phyloP scores from a whole-genome alignment of 1,140 invertebrate genomes.

The Sinella curviseta region DNA sequence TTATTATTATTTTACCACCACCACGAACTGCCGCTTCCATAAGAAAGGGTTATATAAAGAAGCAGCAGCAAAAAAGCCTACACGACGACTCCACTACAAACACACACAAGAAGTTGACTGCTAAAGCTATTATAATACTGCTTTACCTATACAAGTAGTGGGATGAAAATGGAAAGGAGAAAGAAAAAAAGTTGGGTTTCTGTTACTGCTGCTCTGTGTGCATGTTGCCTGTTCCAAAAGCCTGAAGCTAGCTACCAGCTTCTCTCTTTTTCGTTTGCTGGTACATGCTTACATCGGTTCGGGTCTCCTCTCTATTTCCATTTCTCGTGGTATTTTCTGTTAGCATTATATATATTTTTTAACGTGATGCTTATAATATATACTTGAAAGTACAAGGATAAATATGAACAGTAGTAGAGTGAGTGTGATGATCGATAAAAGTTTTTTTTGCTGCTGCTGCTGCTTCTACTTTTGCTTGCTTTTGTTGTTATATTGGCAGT shows the following conservation, averaged over 20 bases:
- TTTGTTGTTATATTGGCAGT: neutral
- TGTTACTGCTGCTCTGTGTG: neutral
- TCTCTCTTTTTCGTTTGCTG: neutral
- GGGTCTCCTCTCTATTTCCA: too few relatives aligned
- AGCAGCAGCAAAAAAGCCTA: neutral
- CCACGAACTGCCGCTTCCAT: too few relatives aligned
- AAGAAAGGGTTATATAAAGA: too few relatives aligned
- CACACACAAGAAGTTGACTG: too few relatives aligned
- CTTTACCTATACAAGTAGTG: neutral
- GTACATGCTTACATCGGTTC: neutral
- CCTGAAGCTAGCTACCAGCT: neutral
- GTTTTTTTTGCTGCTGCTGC: neutral
- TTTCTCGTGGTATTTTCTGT: too few relatives aligned
- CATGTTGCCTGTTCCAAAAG: neutral
- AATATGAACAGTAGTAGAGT: neutral
- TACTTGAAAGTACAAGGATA: neutral
- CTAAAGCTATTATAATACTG: neutral
- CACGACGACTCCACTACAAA: too few relatives aligned
- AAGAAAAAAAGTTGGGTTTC: neutral
- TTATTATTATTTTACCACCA: neutral
- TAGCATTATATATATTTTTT: too few relatives aligned
- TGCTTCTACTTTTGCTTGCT: neutral
- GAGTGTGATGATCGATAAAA: conserved; percentile 20
- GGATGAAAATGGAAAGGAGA: neutral
- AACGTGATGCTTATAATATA: too few relatives aligned